Evolutionary conservation across 2,113 vertebrate species (phyloP), one percentile per base, ranked within the genome.

Genomic region (Rattus rattus): DNA sequence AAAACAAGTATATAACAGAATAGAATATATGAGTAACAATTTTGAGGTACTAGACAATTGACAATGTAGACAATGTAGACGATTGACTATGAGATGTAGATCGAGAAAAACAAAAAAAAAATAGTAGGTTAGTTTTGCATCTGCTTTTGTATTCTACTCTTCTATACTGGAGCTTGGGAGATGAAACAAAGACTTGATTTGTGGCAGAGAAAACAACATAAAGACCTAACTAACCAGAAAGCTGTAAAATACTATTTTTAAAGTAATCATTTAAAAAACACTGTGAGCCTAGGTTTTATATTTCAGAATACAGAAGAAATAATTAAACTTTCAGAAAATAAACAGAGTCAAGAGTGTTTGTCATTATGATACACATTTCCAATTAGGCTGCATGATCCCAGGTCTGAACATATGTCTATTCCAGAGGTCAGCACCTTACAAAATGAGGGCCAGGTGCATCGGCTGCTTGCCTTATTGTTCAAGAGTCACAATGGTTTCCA

Each of bases 271-370:
- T 73, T 76, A 9, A 69, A 49, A 52, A 73, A 54, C 81, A 26
- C 39, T n/a, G 20, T 56, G 30, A 88, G 75, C 13, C 17, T 8
- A 90, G 20, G 39, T 75, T 73, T 49, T 91, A 56, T 20, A 76
- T 22, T 77, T 93, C 63, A 91, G 86, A 89, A 30, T 80, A 13
- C 91, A 54, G 24, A 2, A 59, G 8, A 89, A 81, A 54, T 75
- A 67, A 84, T 39, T 52, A 33, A 14, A 90, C 75, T 96, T 91
- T 67, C 36, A 96, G 61, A 88, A 84, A 63, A 28, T 6, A 77
- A 85, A 85, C 33, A 28, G 24, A 90, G 72, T 54, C 33, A 56
- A 43, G 19, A 84, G 90, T 19, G 65, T 13, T 11, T 79, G 10
- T 79, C 56, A 80, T 70, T 87, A 24, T 4, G 63, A 65, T 10